Conservation (phyloP, 2,113 vertebrate species). For the Orcinus orca region DNA sequence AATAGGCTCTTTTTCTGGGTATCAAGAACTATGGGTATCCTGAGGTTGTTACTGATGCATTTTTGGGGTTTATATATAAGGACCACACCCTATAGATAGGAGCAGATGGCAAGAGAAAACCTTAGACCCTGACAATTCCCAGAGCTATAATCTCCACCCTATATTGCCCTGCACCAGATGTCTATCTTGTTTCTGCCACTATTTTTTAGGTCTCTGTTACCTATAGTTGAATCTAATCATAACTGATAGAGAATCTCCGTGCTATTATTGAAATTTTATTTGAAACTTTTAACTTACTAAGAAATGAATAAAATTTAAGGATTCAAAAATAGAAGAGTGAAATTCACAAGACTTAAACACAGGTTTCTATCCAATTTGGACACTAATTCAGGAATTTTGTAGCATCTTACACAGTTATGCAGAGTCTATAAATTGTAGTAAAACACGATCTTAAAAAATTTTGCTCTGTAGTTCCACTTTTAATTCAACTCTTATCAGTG, state of each 20-base stretch:
- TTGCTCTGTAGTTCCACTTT: not conserved
- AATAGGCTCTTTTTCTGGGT: not conserved
- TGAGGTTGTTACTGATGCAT: not conserved
- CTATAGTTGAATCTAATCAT: not conserved
- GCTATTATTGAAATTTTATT: not conserved
- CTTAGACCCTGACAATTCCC: no score
- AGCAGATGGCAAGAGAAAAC: not conserved
- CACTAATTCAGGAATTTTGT: not conserved
- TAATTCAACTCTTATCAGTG: not conserved
- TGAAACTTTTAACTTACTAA: not conserved
- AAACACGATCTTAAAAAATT: not conserved
- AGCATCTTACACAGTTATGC: not conserved
- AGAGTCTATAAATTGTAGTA: not conserved
- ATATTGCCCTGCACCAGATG: not conserved
- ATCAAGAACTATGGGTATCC: not conserved
- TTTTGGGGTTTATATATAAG: not conserved
- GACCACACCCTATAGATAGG: not conserved
- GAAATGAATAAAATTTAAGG: not conserved
- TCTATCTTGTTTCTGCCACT: not conserved
- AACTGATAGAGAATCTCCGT: not conserved
- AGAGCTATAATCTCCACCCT: not conserved
- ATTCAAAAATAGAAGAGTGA: not conserved
- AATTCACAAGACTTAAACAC: not conserved
- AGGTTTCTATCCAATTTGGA: not conserved
- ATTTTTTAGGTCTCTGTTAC: not conserved